phyloP scores from a whole-genome alignment of 2,113 vertebrate genomes.

The Cololabis saira region DNA sequence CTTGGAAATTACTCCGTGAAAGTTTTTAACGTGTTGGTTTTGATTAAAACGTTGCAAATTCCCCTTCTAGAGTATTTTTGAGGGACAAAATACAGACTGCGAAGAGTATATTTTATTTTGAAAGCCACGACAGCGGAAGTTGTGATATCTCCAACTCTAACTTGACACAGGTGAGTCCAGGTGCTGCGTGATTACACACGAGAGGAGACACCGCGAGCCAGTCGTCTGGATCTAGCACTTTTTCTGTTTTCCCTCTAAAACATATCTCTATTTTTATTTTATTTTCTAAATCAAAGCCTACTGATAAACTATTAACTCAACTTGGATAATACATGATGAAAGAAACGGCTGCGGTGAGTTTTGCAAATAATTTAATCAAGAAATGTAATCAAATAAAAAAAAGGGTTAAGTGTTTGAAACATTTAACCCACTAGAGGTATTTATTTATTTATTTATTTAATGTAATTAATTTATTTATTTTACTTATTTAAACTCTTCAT shows the following conservation, averaged over 20 bases:
- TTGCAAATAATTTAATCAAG: neutral
- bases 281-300: too few relatives aligned
- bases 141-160: rapidly evolving
- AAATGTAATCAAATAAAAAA: too few relatives aligned
- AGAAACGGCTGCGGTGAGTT: slow-evolving; percentile 32
- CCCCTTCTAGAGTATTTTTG: too few relatives aligned
- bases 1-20: neutral
- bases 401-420: too few relatives aligned
- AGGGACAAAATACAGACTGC: too few relatives aligned
- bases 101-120: slow-evolving; percentile 46
- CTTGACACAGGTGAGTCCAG: slow-evolving; percentile 34
- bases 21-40: neutral
- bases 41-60: too few relatives aligned
- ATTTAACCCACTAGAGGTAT: too few relatives aligned
- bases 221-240: too few relatives aligned
- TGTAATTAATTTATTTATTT: too few relatives aligned
- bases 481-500: neutral
- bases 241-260: rapidly evolving
- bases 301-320: neutral
- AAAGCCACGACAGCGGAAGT: neutral
- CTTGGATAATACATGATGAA: slow-evolving; percentile 19
- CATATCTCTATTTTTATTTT: too few relatives aligned
- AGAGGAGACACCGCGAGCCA: rapidly evolving
- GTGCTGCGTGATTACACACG: neutral
- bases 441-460: too few relatives aligned